These are phyloP conservation scores for Rhagonycha fulva DNA, from an alignment of 2,888 invertebrate species.

Conservation along the genomic window DNA sequence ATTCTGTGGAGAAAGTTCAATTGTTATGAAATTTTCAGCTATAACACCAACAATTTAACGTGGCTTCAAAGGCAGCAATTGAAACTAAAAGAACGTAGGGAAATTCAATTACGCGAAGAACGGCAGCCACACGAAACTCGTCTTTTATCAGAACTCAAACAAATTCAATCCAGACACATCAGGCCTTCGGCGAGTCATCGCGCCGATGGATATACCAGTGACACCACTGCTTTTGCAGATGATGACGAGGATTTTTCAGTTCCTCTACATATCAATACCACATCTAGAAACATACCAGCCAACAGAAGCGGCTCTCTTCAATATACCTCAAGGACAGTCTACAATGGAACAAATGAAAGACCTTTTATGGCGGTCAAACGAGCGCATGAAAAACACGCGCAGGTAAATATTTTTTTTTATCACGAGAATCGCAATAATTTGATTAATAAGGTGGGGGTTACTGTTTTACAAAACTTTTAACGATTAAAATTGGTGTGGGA, in stretches of 20 bases:
- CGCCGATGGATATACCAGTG: conserved; percentile 78
- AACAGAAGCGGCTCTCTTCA: conserved; percentile 24
- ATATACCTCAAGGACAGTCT: conserved; percentile 38
- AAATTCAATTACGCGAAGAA: conserved; percentile 74
- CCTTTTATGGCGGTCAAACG: conserved; percentile 67
- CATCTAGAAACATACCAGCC: conserved; percentile 40
- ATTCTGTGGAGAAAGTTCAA: neutral
- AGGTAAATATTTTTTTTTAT: conserved; percentile 40
- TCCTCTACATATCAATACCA: conserved; percentile 71
- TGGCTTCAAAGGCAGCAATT: conserved; percentile 85
- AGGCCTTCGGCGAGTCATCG: conserved; percentile 57
- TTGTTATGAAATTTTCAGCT: conserved; percentile 2
- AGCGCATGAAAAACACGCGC: conserved; percentile 57
- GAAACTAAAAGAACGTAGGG: conserved; percentile 76
- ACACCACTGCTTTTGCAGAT: conserved; percentile 78
- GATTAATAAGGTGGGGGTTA: neutral
- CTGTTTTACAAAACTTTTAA: neutral
- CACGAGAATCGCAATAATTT: no score
- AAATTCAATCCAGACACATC: conserved; percentile 56
- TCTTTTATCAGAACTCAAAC: conserved; percentile 62
- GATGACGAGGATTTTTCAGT: conserved; percentile 74
- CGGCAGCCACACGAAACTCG: conserved; percentile 71
- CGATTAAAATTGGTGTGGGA: neutral
- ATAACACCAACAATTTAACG: conserved; percentile 58
- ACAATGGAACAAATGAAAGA: conserved; percentile 57